Evolutionary conservation across 2,113 vertebrate genomes (phyloP), one percentile per base, ranked within the genome.

Genomic region (Pavo muticus): DNA sequence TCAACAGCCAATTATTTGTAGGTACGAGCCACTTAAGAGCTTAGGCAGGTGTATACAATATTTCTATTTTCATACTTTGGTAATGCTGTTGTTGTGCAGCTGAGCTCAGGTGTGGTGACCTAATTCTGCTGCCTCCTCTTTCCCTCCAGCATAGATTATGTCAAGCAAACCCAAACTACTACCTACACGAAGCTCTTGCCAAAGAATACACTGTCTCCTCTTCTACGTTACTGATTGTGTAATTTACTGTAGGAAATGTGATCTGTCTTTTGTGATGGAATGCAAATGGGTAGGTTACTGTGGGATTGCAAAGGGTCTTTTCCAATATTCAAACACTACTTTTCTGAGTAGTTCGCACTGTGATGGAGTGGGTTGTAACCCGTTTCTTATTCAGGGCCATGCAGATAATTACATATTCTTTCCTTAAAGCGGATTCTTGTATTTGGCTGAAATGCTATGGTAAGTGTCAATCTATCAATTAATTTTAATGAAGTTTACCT

Each of bases 1-100:
- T 99, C 82, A 99, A 98, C 97, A 99, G 98, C 96, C 99, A 99
- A 75, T 97, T 99, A 67, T 99, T 99, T 96, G 98, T 99, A 96
- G 99, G 99, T 99, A 98, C 71, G 98, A 69, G 85, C 71, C 35
- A 44, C 48, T 29, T 78, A 75, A 71, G 54, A 40, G 45, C 35
- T 85, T 52, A 67, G 67, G 30, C 18, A 87, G 27, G 42, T 79
- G 7, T 3, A 7, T 45, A 14, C 30, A 42, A 2, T 60, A 10
- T 30, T 87, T 81, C 16, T 40, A 0, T 60, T 37, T 71, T 42
- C 32, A 1, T 18, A 8, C 9, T 11, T 70, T 21, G 39, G 20
- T 73, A 12, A 35, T 29, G 18, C 32, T 75, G 1, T 44, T 75
- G 10, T 52, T 83, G 73, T 52, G 8, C 27, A 25, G 1, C 4